A percentile compares a stretch with the other conserved stretches of the same genome.
phyloP scores from a whole-genome alignment of 2,797 vertebrate genomes.

The Galagoides demidoff region DNA sequence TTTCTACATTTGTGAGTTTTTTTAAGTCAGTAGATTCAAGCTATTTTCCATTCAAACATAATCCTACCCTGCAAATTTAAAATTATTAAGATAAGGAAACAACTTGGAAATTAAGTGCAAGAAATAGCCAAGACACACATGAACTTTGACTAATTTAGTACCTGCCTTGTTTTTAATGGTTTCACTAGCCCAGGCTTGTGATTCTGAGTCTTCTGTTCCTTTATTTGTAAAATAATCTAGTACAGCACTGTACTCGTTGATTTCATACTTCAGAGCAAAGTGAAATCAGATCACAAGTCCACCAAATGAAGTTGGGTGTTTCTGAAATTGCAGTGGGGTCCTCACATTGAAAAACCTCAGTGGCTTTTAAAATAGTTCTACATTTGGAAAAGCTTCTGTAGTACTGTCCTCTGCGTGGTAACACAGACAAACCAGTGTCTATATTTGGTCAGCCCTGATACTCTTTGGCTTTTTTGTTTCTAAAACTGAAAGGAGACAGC shows the following conservation, averaged over 20 bases:
- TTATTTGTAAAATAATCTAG: neutral
- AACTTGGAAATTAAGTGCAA: neutral
- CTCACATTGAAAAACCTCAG: neutral
- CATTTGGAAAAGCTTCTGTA: slow-evolving; percentile 17
- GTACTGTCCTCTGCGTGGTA: slow-evolving; percentile 22
- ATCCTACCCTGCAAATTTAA: slow-evolving; percentile 15
- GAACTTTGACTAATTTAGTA: neutral
- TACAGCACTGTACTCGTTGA: neutral
- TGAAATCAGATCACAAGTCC: neutral
- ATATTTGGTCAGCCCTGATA: slow-evolving; percentile 61
- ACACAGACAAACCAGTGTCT: slow-evolving; percentile 25
- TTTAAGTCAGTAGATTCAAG: neutral
- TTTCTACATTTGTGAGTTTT: neutral
- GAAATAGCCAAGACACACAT: neutral
- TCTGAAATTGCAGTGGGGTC: neutral
- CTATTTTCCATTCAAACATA: slow-evolving; percentile 34
- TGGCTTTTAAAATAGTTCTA: neutral
- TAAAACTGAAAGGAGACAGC: slow-evolving; percentile 55
- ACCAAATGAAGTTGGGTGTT: neutral
- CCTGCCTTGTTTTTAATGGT: neutral
- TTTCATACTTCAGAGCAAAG: slow-evolving; percentile 17
- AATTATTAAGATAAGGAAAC: slow-evolving; percentile 31
- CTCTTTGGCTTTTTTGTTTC: slow-evolving; percentile 25
- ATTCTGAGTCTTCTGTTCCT: neutral
- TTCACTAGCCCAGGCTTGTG: neutral